These are phyloP conservation scores for Oxystoma pomonae DNA, from an alignment of 2,888 invertebrate species.

Conservation along the genomic window DNA sequence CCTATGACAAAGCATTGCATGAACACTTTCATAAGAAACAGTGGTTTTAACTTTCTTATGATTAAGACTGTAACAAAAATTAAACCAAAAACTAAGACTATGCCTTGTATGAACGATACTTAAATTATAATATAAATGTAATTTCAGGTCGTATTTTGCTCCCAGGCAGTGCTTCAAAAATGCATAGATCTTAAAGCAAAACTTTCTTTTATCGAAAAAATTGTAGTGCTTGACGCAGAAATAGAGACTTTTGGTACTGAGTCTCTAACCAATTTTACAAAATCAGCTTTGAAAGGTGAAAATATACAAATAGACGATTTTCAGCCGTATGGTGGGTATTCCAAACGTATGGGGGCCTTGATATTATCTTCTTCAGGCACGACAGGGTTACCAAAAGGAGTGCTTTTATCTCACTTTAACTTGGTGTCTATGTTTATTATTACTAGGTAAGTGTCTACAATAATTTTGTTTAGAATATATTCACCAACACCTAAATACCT, in stretches of 20 bases:
- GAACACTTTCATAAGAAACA: too few relatives aligned
- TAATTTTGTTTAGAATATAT: too few relatives aligned
- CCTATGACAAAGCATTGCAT: too few relatives aligned
- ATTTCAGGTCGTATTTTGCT: constrained; percentile 9
- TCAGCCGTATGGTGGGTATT: constrained; percentile 9
- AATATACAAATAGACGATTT: constrained; percentile 5
- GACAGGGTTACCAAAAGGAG: constrained; percentile 18
- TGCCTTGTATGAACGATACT: too few relatives aligned
- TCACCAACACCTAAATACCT: too few relatives aligned
- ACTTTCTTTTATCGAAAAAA: constrained; percentile 5
- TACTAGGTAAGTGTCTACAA: neutral
- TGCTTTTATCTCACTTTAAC: constrained; percentile 13
- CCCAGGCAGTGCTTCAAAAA: constrained; percentile 5
- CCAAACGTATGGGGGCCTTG: constrained; percentile 4
- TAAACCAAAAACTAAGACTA: too few relatives aligned
- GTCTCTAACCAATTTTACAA: constrained; percentile 4
- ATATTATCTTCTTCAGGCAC: constrained; percentile 19
- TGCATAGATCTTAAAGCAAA: constrained; percentile 9
- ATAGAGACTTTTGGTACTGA: neutral
- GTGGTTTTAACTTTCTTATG: too few relatives aligned
- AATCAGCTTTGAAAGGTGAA: constrained; percentile 3
- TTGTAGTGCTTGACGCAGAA: neutral
- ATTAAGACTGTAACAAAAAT: too few relatives aligned
- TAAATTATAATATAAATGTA: too few relatives aligned
- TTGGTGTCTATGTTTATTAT: neutral